Conservation (phyloP, 2,888 invertebrate species). For the Mongoloraphidia duomilia region DNA sequence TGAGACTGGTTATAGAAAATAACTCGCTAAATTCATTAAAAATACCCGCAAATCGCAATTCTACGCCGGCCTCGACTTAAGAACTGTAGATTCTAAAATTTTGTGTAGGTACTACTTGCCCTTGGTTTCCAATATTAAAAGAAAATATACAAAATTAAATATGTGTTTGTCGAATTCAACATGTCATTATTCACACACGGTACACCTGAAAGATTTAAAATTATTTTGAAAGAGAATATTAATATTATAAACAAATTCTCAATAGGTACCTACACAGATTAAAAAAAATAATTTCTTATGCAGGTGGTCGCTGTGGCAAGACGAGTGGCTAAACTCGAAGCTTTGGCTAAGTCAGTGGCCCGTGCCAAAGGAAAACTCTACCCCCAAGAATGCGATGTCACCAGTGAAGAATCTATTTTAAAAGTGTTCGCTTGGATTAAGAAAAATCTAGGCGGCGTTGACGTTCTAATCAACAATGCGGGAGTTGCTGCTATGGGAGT, state of each 20-base stretch:
- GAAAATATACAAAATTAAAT: no score
- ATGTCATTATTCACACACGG: no score
- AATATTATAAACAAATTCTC: not conserved
- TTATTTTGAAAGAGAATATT: not conserved
- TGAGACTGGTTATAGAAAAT: no score
- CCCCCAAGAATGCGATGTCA: constrained; percentile 34
- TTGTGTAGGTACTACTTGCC: no score
- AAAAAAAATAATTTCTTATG: not conserved
- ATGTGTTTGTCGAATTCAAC: no score
- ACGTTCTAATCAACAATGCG: constrained; percentile 23
- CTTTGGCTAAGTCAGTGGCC: constrained; percentile 2
- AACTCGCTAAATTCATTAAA: no score
- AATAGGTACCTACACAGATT: no score
- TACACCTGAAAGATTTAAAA: no score
- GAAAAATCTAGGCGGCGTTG: constrained; percentile 34
- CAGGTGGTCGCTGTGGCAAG: not conserved
- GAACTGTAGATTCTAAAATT: no score
- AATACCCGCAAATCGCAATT: no score
- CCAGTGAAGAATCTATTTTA: constrained; percentile 35
- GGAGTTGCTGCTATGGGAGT: constrained; percentile 27
- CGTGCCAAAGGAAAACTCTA: constrained; percentile 22
- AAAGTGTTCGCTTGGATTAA: constrained; percentile 36
- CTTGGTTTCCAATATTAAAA: no score
- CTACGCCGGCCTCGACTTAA: no score
- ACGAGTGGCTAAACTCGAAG: not conserved